Evolutionary conservation across 2,797 vertebrate species (phyloP), one percentile per base, ranked within the genome.

Genomic region (Limosa lapponica): DNA sequence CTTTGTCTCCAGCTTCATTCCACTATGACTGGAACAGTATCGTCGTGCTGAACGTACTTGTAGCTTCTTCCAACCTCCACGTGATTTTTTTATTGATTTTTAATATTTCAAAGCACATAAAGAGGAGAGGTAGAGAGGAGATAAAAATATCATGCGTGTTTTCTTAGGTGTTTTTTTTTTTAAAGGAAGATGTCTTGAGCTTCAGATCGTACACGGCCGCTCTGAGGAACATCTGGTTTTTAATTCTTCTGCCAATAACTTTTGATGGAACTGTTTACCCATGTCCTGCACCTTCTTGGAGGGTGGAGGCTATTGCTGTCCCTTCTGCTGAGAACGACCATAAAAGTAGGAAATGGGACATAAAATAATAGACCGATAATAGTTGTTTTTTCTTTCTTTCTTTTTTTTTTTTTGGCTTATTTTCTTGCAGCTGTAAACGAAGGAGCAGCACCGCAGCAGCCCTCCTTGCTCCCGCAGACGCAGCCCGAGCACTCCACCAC

Each of bases 401-500:
- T 7, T 77, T 70, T 49, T 81, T 24, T 5, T 8, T 78, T 72
- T 46, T 81, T 28, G 5, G 2, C 18, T 78, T 41, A 8, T 74
- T 69, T 69, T 36, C 13, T 75, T 41, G 37, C 93, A 98, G 98
- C 98, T 2, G 98, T 98, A 16, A 96, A 65, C 4, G 98, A 99
- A 95, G 97, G 90, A 16, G 92, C 97, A 2, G 39, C 97, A 6
- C 83, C 97, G 1, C 98, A 98, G 39, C 99, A 99, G 70, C 98
- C 98, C 15, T 89, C 99, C 48, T 91, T 98, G 58, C 93, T 99
- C 64, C 98, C 97, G 13, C 89, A 97, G 12, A 72, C 98, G 0
- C 98, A 98, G 78, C 95, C 98, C 1, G 98, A 99, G 78, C 99
- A 98, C 27, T 88, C 98, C 27, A 98, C 95, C 70, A 94, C 61